Evolutionary conservation across 2,113 vertebrate species (phyloP), one percentile per base, ranked within the genome.

Genomic region (Paramormyrops kingsleyae): DNA sequence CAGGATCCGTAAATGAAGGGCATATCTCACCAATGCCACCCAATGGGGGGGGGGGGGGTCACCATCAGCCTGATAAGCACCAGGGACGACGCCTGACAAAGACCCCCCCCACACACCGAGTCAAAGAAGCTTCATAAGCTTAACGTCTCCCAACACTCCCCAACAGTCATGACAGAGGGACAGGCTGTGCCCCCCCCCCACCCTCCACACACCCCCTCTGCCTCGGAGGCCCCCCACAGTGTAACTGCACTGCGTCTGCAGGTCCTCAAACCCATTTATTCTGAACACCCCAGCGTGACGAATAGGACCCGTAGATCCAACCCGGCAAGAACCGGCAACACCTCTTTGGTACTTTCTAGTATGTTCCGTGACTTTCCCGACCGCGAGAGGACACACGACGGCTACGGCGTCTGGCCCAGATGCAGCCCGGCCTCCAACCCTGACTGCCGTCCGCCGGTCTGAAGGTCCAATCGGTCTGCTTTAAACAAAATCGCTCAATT

Each of bases 401-500:
- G 10, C 15, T 10, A 27, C 66, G 0, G 87, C 53, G 84, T 89
- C 7, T 52, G 44, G n/a, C 52, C 35, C 77, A 84, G 49, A 39
- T 17, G 89, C 88, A 80, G 84, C 50, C 50, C 52, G 83, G n/a
- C 92, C 95, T 94, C 95, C 96, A 95, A 94, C 93, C 92, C 93
- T 92, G 91, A 86, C 50, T 80, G 49, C 74, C 59, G 87, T 19
- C 92, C 95, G 94, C 95, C 96, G 95, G 94, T 93, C 95, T 95
- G 95, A 95, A 96, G 96, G 96, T 96, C 96, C 96, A 97, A 97
- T 99, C 98, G 97, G 97, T 98, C 97, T 97, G 95, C 96, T 97
- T 97, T 98, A 98, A 97, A 97, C 96, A 96, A 98, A 98, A 98
- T 98, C 98, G 97, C 97, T 99, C 98, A 97, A 97, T 98, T 98